Percentiles rank a stretch among this genome's conserved stretches.
phyloP scores from a whole-genome alignment of 2,888 invertebrate species.

The Microctonus aethiopoides region DNA sequence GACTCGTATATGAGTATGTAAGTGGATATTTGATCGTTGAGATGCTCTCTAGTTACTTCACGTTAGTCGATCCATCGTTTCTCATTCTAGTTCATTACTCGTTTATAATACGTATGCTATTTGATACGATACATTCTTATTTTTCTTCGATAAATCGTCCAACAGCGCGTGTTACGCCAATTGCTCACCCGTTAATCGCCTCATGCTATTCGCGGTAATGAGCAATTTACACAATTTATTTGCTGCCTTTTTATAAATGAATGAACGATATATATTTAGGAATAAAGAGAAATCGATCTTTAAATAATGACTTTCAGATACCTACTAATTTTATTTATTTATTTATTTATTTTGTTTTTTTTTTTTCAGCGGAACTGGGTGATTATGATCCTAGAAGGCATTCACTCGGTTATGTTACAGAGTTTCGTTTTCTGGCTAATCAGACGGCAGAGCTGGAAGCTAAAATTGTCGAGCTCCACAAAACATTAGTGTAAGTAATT shows the following conservation, averaged over 20 bases:
- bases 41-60: slow-evolving; percentile 41
- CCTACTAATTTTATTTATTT: background rate
- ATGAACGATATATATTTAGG: background rate
- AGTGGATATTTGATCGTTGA: slow-evolving; percentile 33
- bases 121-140: slow-evolving; percentile 7
- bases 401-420: slow-evolving; percentile 90
- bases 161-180: slow-evolving; percentile 14
- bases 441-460: slow-evolving; percentile 92
- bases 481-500: slow-evolving; percentile 81
- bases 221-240: slow-evolving; percentile 18
- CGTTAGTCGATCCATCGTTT: slow-evolving; percentile 38
- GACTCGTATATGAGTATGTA: background rate
- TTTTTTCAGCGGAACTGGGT: slow-evolving; percentile 87
- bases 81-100: slow-evolving; percentile 18
- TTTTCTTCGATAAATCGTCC: slow-evolving; percentile 1
- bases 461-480: slow-evolving; percentile 88
- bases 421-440: slow-evolving; percentile 92
- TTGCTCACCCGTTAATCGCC: slow-evolving; percentile 20
- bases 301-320: slow-evolving; percentile 1
- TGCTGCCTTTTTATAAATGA: background rate
- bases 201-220: slow-evolving; percentile 6
- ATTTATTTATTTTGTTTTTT: slow-evolving; percentile 20
- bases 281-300: background rate
- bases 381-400: slow-evolving; percentile 92
- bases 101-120: background rate